Conservation (phyloP, 2,888 invertebrate genomes). For the Oxytorus armatus region DNA sequence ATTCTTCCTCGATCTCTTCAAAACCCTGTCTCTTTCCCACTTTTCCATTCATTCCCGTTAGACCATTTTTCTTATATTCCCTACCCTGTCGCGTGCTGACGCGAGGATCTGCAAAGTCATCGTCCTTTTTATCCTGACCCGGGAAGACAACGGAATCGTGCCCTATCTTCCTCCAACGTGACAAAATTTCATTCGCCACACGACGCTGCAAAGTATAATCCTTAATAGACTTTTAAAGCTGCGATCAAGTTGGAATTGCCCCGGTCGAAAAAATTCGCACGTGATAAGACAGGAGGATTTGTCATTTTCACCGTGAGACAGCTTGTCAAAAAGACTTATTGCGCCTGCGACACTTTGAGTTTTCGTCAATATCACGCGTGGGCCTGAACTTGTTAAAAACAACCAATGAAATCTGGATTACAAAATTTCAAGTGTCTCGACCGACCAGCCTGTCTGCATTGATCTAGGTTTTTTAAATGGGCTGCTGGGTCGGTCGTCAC, state of each 20-base stretch:
- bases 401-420: conserved; percentile 63
- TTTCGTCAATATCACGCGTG: too few species aligned
- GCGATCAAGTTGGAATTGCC: too few species aligned
- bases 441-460: background rate
- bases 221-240: too few species aligned
- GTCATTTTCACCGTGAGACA: too few species aligned
- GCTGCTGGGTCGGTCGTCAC: conserved; percentile 61
- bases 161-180: conserved; percentile 42
- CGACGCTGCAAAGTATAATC: background rate
- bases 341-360: too few species aligned
- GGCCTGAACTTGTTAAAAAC: conserved; percentile 6
- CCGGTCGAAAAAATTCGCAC: too few species aligned
- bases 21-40: conserved; percentile 16
- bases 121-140: conserved; percentile 8
- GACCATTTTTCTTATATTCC: conserved; percentile 23
- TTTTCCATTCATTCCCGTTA: background rate
- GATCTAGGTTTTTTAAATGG: background rate
- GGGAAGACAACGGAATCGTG: conserved; percentile 40
- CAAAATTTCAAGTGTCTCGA: conserved; percentile 58
- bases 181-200: background rate
- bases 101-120: background rate
- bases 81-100: too few species aligned
- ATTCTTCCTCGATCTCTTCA: conserved; percentile 53
- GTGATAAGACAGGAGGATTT: too few species aligned
- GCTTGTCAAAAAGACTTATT: background rate